Evolutionary conservation across 2,888 invertebrate genomes (phyloP).

Genomic region (Thecocarcelia acutangulata): DNA sequence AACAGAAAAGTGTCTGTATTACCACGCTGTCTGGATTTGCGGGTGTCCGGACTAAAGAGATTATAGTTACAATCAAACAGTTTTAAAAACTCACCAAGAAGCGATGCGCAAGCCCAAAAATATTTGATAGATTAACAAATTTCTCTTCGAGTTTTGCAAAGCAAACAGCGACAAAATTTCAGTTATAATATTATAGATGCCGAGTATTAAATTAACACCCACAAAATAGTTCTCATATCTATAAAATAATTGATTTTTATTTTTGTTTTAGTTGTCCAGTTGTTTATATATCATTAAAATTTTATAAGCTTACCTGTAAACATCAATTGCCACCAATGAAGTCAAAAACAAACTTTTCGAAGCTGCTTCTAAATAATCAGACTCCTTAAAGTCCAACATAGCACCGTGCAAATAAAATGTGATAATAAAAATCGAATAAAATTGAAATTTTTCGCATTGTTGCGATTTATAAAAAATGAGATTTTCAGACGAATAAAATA

Average conservation of each 20-base stretch:
- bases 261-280: background rate
- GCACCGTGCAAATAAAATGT: constrained; percentile 80
- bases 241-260: constrained; percentile 36
- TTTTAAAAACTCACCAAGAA: constrained; percentile 77
- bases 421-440: constrained; percentile 80
- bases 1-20: no score
- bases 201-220: constrained; percentile 79
- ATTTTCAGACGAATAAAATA: constrained; percentile 81
- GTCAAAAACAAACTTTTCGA: constrained; percentile 78
- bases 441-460: constrained; percentile 80
- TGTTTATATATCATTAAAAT: background rate
- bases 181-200: constrained; percentile 79
- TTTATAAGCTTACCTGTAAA: constrained; percentile 75
- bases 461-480: constrained; percentile 80
- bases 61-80: no score
- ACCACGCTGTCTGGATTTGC: no score
- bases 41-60: no score
- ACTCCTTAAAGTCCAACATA: constrained; percentile 78
- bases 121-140: constrained; percentile 78
- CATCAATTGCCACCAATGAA: constrained; percentile 77
- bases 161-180: constrained; percentile 78
- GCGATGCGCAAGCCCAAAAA: constrained; percentile 79
- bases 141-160: constrained; percentile 78
- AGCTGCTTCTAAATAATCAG: constrained; percentile 78
- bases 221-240: constrained; percentile 81